Percentiles rank a stretch among this genome's conserved stretches.
phyloP scores from a whole-genome alignment of 92 coral and sea anemone genomes.

The Galaxea fascicularis region DNA sequence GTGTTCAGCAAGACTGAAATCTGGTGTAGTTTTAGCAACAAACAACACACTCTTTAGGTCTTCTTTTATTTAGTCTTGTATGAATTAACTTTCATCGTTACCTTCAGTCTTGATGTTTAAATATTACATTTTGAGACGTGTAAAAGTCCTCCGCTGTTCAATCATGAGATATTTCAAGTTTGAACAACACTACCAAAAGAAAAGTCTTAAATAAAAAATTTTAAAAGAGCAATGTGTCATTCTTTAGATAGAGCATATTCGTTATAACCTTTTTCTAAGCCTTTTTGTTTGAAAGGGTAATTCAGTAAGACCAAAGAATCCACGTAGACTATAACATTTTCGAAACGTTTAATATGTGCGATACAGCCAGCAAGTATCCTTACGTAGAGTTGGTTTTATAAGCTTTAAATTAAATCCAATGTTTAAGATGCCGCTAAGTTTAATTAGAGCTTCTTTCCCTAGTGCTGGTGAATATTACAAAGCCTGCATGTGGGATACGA shows the following conservation, averaged over 20 bases:
- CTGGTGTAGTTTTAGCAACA: neutral
- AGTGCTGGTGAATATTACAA: neutral
- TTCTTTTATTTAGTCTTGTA: slow-evolving; percentile 21
- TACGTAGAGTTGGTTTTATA: neutral
- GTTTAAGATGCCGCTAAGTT: slow-evolving; percentile 8
- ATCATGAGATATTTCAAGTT: neutral
- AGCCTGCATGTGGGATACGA: slow-evolving; percentile 7
- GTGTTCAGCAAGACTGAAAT: neutral
- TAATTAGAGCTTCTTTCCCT: slow-evolving; percentile 6
- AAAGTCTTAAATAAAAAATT: neutral
- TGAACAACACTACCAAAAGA: neutral
- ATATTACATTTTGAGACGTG: slow-evolving; percentile 7
- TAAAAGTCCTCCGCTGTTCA: neutral
- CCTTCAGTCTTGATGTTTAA: neutral
- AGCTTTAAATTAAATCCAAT: slow-evolving; percentile 13
- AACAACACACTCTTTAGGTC: neutral
- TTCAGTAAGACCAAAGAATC: neutral
- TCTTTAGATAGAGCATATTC: no score
- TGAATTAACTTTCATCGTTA: slow-evolving; percentile 19
- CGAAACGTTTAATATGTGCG: neutral
- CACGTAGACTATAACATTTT: neutral
- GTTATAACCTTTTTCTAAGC: no score
- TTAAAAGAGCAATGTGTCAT: neutral
- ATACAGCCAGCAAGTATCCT: neutral
- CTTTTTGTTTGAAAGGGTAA: no score